These are phyloP conservation scores for Macrobrachium rosenbergii DNA, from an alignment of 1,140 invertebrate species.

Conservation along the genomic window DNA sequence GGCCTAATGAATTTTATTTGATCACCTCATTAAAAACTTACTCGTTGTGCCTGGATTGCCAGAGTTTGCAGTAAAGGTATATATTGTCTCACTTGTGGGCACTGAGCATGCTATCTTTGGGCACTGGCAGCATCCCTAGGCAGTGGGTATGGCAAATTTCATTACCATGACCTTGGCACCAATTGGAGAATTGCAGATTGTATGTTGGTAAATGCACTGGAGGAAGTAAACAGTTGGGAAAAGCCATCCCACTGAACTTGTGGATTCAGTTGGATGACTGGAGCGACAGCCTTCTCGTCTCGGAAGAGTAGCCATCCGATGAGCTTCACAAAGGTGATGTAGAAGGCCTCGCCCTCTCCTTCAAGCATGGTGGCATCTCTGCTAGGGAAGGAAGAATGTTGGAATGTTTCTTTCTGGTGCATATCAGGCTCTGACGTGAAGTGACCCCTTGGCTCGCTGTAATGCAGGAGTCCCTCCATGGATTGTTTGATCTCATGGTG, in stretches of 20 bases:
- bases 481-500: no score
- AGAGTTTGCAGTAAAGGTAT: no score
- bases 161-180: slow-evolving; percentile 45
- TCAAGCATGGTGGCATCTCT: neutral
- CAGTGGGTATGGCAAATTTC: neutral
- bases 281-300: slow-evolving; percentile 15
- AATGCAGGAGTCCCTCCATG: no score
- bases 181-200: slow-evolving; percentile 12
- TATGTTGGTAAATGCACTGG: neutral
- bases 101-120: neutral
- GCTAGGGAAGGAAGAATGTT: neutral
- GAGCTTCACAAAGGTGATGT: slow-evolving; percentile 46
- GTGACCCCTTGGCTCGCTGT: no score
- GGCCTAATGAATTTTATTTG: no score
- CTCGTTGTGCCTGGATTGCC: no score
- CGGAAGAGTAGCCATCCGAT: slow-evolving; percentile 26
- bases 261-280: slow-evolving; percentile 37
- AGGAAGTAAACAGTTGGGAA: neutral
- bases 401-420: neutral
- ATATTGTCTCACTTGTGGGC: neutral
- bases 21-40: no score
- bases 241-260: neutral
- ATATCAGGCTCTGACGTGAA: neutral
- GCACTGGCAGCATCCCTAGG: neutral
- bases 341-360: slow-evolving; percentile 48